phyloP scores from a whole-genome alignment of 2,113 vertebrate genomes.

The Sinocyclocheilus anshuiensis region DNA sequence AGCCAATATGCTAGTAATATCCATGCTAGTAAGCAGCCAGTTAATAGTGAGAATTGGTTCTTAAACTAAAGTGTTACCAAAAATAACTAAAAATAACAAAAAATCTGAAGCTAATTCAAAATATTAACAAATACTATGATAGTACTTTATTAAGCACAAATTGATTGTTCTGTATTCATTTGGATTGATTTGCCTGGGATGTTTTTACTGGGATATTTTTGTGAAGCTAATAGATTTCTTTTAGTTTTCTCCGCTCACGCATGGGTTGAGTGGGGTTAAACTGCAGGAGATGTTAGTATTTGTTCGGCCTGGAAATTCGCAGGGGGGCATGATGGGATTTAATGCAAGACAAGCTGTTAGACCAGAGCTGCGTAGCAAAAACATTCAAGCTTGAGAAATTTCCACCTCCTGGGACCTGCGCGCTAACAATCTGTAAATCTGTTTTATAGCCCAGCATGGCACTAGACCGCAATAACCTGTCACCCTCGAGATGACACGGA shows the following conservation, averaged over 20 bases:
- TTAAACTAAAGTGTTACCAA: too few relatives aligned
- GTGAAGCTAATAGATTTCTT: not conserved
- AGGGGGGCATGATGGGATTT: conserved; percentile 57
- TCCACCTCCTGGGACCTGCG: conserved; percentile 49
- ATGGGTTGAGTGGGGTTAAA: not conserved
- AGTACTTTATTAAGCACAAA: not conserved
- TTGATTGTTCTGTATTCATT: not conserved
- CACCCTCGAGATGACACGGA: conserved; percentile 30
- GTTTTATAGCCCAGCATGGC: conserved; percentile 50
- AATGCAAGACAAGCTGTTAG: conserved; percentile 66
- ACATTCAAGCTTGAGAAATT: conserved; percentile 58
- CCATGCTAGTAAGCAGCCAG: too few relatives aligned
- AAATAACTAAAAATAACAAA: too few relatives aligned
- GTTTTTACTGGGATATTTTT: not conserved
- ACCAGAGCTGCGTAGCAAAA: conserved; percentile 62
- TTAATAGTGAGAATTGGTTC: too few relatives aligned
- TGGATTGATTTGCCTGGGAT: not conserved
- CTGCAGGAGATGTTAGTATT: conserved; percentile 12
- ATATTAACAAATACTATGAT: too few relatives aligned
- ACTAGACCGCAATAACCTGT: conserved; percentile 31
- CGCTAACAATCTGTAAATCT: conserved; percentile 67
- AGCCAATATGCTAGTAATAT: too few relatives aligned
- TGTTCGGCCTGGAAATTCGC: conserved; percentile 28
- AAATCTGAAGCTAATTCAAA: too few relatives aligned
- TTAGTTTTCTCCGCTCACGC: not conserved